Conservation (phyloP, 35 echinoderm and acorn worm species). For the Patiria miniata region DNA sequence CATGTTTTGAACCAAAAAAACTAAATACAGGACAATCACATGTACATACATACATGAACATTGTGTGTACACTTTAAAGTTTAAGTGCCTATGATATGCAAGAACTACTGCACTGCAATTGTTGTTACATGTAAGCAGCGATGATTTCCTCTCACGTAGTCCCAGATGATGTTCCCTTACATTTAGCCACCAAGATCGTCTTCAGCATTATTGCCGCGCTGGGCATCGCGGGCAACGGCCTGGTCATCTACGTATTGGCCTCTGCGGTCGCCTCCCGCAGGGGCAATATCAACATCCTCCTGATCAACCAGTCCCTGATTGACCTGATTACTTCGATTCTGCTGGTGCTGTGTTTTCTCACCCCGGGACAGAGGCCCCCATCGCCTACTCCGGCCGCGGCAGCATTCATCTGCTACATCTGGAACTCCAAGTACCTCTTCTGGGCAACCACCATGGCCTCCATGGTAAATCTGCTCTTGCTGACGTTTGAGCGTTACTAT, state of each 20-base stretch:
- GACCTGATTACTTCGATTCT: slow-evolving; percentile 61
- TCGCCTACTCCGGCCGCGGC: background rate
- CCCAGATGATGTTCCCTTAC: background rate
- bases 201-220: slow-evolving; percentile 15
- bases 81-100: too few relatives aligned
- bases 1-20: too few relatives aligned
- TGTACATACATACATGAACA: too few relatives aligned
- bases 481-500: slow-evolving; percentile 64
- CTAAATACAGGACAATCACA: too few relatives aligned
- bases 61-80: too few relatives aligned
- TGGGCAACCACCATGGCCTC: slow-evolving; percentile 55
- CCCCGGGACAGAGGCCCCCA: background rate
- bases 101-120: too few relatives aligned
- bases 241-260: slow-evolving; percentile 28
- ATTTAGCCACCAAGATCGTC: background rate
- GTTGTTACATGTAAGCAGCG: too few relatives aligned
- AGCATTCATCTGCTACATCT: slow-evolving; percentile 54
- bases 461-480: slow-evolving; percentile 50
- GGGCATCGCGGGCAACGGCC: slow-evolving; percentile 43
- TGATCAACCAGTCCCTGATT: slow-evolving; percentile 79
- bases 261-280: background rate
- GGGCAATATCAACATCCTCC: slow-evolving; percentile 58
- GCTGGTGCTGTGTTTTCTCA: slow-evolving; percentile 27
- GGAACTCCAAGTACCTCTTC: slow-evolving; percentile 58
- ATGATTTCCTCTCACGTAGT: background rate